These are phyloP conservation scores for Metopia argyrocephala DNA, from an alignment of 2,888 invertebrate genomes.

Conservation along the genomic window DNA sequence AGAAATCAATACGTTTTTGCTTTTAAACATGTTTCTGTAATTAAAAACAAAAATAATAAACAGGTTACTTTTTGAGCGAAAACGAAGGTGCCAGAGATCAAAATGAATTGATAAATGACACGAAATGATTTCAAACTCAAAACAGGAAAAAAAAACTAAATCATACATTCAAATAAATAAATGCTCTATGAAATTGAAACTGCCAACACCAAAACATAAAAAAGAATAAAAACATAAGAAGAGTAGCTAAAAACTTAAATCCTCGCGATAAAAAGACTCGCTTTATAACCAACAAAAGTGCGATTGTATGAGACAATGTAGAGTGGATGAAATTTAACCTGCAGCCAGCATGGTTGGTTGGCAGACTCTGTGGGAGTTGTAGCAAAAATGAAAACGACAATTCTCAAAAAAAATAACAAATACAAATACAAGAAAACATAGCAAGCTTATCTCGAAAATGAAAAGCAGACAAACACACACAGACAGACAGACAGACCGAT, in stretches of 20 bases:
- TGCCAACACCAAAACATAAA: background rate
- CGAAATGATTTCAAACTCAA: constrained; percentile 45
- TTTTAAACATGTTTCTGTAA: constrained; percentile 22
- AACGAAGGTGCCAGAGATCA: constrained; percentile 64
- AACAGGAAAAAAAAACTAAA: constrained; percentile 30
- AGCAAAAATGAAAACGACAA: constrained; percentile 25
- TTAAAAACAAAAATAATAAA: constrained; percentile 15
- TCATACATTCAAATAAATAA: constrained; percentile 16
- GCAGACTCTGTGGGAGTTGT: constrained; percentile 60
- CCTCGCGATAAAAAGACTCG: background rate
- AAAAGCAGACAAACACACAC: background rate
- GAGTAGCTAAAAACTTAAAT: background rate
- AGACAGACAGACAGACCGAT: background rate
- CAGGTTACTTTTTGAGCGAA: constrained; percentile 31
- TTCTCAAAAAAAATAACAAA: background rate
- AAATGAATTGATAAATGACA: constrained; percentile 66
- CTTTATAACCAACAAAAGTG: no score
- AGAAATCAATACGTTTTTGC: constrained; percentile 46
- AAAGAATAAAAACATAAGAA: constrained; percentile 13
- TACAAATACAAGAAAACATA: constrained; percentile 31
- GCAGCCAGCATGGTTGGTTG: no score
- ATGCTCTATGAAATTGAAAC: background rate
- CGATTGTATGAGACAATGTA: no score
- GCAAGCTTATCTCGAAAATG: constrained; percentile 43
- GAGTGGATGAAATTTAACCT: constrained; percentile 57